Evolutionary conservation across 2,797 vertebrate species (phyloP).

Genomic region (Sebastes baramenuke): DNA sequence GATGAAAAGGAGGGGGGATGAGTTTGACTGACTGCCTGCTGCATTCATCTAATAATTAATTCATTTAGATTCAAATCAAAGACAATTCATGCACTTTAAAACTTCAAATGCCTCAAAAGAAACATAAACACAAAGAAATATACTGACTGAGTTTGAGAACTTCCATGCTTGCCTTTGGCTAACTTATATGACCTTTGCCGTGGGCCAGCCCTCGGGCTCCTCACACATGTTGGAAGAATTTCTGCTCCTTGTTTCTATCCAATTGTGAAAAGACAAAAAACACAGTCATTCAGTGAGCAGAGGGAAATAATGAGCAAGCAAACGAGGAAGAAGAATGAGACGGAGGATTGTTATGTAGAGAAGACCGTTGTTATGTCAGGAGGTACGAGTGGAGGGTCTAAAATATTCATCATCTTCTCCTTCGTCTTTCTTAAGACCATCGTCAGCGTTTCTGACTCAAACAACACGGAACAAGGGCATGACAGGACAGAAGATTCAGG

Average conservation of each 20-base stretch:
- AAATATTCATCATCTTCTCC: conserved; percentile 68
- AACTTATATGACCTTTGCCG: conserved; percentile 45
- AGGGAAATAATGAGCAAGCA: conserved; percentile 37
- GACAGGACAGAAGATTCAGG: conserved; percentile 6
- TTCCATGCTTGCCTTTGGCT: not conserved
- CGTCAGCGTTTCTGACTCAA: conserved; percentile 27
- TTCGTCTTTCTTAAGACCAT: conserved; percentile 36
- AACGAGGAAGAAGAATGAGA: not conserved
- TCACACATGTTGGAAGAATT: conserved; percentile 7
- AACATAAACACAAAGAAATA: not conserved
- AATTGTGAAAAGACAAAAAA: conserved; percentile 18
- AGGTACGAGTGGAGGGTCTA: conserved; percentile 24
- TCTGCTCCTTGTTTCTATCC: conserved; percentile 23
- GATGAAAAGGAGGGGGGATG: not conserved
- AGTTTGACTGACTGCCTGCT: conserved; percentile 4
- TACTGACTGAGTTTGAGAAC: not conserved
- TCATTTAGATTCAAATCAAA: conserved; percentile 14
- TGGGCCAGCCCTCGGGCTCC: conserved; percentile 24
- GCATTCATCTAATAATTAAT: not conserved
- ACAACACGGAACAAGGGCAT: conserved; percentile 1
- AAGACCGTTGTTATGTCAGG: conserved; percentile 21
- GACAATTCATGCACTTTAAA: not conserved
- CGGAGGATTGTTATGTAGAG: conserved; percentile 8
- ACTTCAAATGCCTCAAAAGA: not conserved
- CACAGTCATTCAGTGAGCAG: not conserved